Conservation (phyloP, 2,113 vertebrate genomes). For the Prolemur simus region DNA sequence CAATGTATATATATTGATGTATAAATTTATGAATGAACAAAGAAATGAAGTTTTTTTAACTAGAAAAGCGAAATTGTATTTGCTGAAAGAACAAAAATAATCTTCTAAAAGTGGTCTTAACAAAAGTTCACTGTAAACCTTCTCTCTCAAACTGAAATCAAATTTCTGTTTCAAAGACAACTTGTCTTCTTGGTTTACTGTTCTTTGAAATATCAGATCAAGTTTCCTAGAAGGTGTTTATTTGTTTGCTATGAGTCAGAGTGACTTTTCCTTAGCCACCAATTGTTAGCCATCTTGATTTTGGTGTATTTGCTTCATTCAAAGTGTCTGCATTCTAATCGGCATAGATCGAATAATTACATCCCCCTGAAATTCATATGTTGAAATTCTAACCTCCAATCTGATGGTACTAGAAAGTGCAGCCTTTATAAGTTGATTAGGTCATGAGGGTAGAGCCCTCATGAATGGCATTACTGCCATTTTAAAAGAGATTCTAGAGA, state of each 20-base stretch:
- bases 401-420: neutral
- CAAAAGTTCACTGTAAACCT: neutral
- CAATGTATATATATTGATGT: rapidly evolving
- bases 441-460: neutral
- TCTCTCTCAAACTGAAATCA: neutral
- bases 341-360: too few species aligned
- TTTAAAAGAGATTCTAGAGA: too few species aligned
- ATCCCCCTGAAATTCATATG: neutral
- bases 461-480: rapidly evolving
- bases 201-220: neutral
- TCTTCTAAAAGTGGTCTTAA: neutral
- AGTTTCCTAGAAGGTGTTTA: neutral
- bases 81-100: neutral
- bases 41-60: neutral
- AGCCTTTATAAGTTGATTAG: neutral
- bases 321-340: neutral
- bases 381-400: neutral
- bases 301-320: neutral
- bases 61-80: neutral
- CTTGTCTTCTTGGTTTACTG: neutral
- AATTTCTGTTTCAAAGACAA: neutral
- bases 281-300: neutral
- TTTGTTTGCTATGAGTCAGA: neutral
- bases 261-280: neutral
- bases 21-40: neutral